Conservation (phyloP, 2,888 invertebrate genomes). For the Lampropteryx suffumata region DNA sequence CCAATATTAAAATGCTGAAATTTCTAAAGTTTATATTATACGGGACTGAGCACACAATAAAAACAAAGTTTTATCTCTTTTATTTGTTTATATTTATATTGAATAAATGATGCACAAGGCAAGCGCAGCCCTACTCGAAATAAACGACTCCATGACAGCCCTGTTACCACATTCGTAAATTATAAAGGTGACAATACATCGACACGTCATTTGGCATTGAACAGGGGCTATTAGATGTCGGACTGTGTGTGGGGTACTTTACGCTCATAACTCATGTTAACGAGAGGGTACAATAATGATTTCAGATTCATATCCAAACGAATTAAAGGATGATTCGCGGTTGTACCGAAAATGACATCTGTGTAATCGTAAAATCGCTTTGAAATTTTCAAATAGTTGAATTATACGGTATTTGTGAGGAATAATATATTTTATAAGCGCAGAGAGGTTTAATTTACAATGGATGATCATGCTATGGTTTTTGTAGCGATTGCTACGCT, state of each 20-base stretch:
- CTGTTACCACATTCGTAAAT: constrained; percentile 65
- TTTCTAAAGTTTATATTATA: too few species aligned
- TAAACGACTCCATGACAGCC: constrained; percentile 30
- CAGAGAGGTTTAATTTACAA: not conserved
- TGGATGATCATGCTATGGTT: not conserved
- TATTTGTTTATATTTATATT: not conserved
- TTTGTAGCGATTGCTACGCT: constrained; percentile 1
- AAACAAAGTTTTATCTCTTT: too few species aligned
- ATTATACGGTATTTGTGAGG: constrained; percentile 20
- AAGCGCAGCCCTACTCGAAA: constrained; percentile 16
- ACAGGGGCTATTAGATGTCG: constrained; percentile 68
- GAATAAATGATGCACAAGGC: not conserved
- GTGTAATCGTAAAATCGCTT: constrained; percentile 60
- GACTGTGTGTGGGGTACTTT: constrained; percentile 37
- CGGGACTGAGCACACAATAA: too few species aligned
- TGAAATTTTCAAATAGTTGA: constrained; percentile 42
- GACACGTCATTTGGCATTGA: constrained; percentile 71
- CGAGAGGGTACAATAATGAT: constrained; percentile 63
- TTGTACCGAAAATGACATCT: constrained; percentile 48
- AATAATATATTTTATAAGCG: not conserved
- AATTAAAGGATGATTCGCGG: constrained; percentile 51
- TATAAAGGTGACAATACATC: constrained; percentile 75
- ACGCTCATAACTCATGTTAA: constrained; percentile 73
- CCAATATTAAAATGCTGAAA: too few species aligned
- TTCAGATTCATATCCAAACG: constrained; percentile 66